Conservation (phyloP, 2,888 invertebrate species). For the Philopedon plagiatum region DNA sequence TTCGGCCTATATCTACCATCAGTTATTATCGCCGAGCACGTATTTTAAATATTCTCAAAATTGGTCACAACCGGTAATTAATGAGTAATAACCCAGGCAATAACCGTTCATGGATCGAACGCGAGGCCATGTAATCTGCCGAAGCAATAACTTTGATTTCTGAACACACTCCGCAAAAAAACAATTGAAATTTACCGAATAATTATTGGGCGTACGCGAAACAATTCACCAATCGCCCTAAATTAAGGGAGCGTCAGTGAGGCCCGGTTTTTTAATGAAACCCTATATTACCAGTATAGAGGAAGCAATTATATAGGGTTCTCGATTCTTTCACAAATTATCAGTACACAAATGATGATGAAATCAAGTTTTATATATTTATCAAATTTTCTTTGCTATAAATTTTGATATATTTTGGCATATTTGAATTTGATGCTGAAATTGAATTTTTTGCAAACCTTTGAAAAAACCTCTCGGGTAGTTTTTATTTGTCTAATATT, state of each 20-base stretch:
- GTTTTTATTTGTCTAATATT: too few relatives aligned
- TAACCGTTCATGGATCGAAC: constrained; percentile 31
- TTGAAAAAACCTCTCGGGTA: too few relatives aligned
- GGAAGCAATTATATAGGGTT: background rate
- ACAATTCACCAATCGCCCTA: constrained; percentile 21
- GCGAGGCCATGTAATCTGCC: constrained; percentile 32
- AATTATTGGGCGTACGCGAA: constrained; percentile 39
- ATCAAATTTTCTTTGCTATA: too few relatives aligned
- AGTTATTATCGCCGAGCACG: constrained; percentile 36
- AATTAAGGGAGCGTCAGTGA: constrained; percentile 7
- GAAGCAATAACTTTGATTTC: constrained; percentile 41
- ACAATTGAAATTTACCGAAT: constrained; percentile 44
- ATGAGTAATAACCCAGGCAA: constrained; percentile 46
- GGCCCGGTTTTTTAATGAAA: constrained; percentile 23
- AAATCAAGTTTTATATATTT: too few relatives aligned
- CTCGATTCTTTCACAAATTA: background rate
- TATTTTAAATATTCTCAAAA: constrained; percentile 45
- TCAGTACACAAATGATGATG: background rate
- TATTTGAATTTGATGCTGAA: too few relatives aligned
- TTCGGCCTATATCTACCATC: constrained; percentile 28
- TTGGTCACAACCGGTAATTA: constrained; percentile 45
- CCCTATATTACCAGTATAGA: constrained; percentile 10
- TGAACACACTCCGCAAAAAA: constrained; percentile 33
- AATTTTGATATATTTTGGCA: too few relatives aligned
- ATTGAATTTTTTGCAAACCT: too few relatives aligned